A percentile compares a stretch with the other conserved stretches of the same genome.
Evolutionary conservation across 1,140 invertebrate genomes (phyloP).

Genomic region (Nephotettix cincticeps): DNA sequence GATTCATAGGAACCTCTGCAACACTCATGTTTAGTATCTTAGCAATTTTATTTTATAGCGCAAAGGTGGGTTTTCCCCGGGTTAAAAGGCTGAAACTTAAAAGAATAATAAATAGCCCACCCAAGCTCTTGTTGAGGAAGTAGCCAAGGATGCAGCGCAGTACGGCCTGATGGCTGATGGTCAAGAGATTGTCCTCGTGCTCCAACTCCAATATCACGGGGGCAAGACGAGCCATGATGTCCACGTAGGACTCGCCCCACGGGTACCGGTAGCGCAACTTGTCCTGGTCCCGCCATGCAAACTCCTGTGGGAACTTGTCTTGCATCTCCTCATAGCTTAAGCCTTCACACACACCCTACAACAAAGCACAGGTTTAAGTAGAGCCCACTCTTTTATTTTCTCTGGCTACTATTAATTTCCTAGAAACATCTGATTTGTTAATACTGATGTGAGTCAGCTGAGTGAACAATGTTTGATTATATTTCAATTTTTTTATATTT

Average conservation of each 20-base stretch:
- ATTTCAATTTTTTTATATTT: too few relatives aligned
- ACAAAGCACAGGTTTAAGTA: slow-evolving; percentile 28
- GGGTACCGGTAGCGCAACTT: slow-evolving; percentile 92
- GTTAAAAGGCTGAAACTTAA: too few relatives aligned
- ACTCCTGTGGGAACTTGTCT: slow-evolving; percentile 84
- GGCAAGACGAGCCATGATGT: slow-evolving; percentile 80
- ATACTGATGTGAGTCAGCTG: too few relatives aligned
- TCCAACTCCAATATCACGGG: slow-evolving; percentile 80
- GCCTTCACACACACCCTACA: slow-evolving; percentile 87
- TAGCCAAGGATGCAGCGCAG: slow-evolving; percentile 88
- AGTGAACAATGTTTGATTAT: too few relatives aligned
- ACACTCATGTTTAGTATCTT: too few relatives aligned
- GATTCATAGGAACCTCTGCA: too few relatives aligned
- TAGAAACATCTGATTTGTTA: too few relatives aligned
- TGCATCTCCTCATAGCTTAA: slow-evolving; percentile 94
- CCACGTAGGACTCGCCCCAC: slow-evolving; percentile 87
- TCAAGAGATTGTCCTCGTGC: slow-evolving; percentile 79
- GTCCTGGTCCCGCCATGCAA: slow-evolving; percentile 86
- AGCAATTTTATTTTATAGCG: too few relatives aligned
- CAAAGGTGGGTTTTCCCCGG: too few relatives aligned
- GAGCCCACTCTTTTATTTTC: too few relatives aligned
- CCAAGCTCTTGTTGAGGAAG: slow-evolving; percentile 79
- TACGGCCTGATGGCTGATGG: slow-evolving; percentile 89
- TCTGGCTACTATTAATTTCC: too few relatives aligned
- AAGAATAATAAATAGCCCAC: too few relatives aligned